phyloP scores from a whole-genome alignment of 2,113 vertebrate genomes.

The Pseudorasbora parva region DNA sequence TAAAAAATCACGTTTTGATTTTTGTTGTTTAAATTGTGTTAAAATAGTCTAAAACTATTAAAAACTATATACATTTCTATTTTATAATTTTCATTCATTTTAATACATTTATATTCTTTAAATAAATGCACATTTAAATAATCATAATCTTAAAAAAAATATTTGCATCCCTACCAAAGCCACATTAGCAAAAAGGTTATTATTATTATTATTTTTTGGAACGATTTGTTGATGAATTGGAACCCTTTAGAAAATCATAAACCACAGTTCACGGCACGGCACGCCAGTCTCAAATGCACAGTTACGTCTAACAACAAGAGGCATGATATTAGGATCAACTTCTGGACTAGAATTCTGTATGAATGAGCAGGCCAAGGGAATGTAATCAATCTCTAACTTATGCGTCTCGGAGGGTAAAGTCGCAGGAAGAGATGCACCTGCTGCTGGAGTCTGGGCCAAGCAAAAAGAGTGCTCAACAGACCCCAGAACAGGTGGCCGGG shows the following conservation, averaged over 20 bases:
- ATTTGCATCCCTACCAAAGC: too few relatives aligned
- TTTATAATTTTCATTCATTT: too few relatives aligned
- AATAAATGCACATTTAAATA: too few relatives aligned
- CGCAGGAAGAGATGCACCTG: neutral
- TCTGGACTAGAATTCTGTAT: neutral
- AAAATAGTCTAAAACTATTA: too few relatives aligned
- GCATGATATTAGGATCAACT: conserved; percentile 1
- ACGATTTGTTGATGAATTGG: neutral
- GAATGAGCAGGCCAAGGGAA: neutral
- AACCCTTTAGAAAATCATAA: neutral
- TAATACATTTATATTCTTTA: too few relatives aligned
- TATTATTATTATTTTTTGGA: neutral
- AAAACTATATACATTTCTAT: too few relatives aligned
- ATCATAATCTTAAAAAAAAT: too few relatives aligned
- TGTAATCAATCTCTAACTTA: neutral
- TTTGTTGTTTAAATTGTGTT: too few relatives aligned
- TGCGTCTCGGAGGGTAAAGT: neutral
- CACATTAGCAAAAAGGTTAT: too few relatives aligned
- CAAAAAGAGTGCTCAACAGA: neutral
- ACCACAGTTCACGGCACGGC: neutral
- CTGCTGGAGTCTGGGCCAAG: neutral
- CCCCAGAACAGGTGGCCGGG: conserved; percentile 25
- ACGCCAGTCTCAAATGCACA: neutral
- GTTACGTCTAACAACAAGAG: neutral
- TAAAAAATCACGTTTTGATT: too few relatives aligned